A percentile compares a stretch with the other conserved stretches of the same genome.
phyloP scores from a whole-genome alignment of 2,113 vertebrate genomes.

The Mola mola region DNA sequence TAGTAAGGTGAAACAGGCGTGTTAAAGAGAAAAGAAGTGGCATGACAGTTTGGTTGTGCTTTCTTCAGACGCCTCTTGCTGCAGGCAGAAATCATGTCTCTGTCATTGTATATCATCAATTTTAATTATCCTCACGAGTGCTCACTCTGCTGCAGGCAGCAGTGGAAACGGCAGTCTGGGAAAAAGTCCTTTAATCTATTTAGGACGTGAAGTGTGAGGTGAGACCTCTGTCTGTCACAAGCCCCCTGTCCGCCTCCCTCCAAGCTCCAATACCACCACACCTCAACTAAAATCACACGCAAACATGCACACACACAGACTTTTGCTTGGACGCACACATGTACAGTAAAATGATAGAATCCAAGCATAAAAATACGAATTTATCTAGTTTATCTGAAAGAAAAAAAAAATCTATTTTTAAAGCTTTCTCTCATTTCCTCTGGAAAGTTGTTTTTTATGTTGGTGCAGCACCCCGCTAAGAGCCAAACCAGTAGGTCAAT shows the following conservation, averaged over 20 bases:
- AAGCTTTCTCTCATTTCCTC: conserved; percentile 16
- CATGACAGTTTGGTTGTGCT: conserved; percentile 65
- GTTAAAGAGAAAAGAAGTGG: conserved; percentile 65
- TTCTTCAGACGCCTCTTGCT: conserved; percentile 72
- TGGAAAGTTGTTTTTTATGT: conserved; percentile 36
- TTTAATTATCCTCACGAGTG: conserved; percentile 80
- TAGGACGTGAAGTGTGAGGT: conserved; percentile 76
- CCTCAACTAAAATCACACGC: conserved; percentile 21
- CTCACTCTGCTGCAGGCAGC: conserved; percentile 69
- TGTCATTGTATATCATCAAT: conserved; percentile 81
- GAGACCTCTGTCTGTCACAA: conserved; percentile 70
- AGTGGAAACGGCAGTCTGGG: conserved; percentile 53
- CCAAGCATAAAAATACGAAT: background rate
- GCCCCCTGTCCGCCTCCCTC: conserved; percentile 1
- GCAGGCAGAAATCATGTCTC: conserved; percentile 73
- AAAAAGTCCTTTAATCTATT: conserved; percentile 73
- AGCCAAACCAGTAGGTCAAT: conserved; percentile 69
- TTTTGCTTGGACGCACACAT: conserved; percentile 16
- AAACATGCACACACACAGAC: background rate
- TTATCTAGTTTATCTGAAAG: background rate
- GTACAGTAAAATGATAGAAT: background rate
- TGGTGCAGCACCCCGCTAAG: conserved; percentile 52
- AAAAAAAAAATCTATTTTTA: background rate
- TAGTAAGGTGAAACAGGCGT: conserved; percentile 67
- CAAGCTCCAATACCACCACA: background rate